Conservation (phyloP, 2,888 invertebrate genomes). For the Zaprionus lineosus region DNA sequence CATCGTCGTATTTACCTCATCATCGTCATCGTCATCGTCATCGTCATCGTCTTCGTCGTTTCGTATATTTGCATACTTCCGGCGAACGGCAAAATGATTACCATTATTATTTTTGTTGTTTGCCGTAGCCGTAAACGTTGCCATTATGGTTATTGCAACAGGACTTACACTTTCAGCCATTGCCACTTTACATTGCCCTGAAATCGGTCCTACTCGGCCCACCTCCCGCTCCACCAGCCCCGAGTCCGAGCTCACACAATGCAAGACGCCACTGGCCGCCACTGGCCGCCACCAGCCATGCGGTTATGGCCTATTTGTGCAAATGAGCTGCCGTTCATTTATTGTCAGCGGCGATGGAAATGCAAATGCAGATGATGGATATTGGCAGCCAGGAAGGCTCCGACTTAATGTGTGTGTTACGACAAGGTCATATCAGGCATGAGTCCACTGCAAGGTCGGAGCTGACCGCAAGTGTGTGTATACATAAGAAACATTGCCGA, state of each 20-base stretch:
- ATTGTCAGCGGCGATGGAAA: slow-evolving; percentile 55
- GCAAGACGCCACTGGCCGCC: slow-evolving; percentile 50
- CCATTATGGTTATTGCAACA: slow-evolving; percentile 76
- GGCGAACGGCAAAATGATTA: slow-evolving; percentile 75
- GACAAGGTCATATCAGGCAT: slow-evolving; percentile 50
- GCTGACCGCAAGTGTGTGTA: slow-evolving; percentile 2
- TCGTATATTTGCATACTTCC: slow-evolving; percentile 77
- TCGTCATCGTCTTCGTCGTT: slow-evolving; percentile 36
- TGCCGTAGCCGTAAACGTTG: slow-evolving; percentile 75
- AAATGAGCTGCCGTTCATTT: slow-evolving; percentile 73
- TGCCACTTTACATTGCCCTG: background rate
- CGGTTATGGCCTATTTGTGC: slow-evolving; percentile 77
- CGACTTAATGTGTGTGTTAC: slow-evolving; percentile 30
- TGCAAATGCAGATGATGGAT: slow-evolving; percentile 76
- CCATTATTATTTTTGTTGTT: slow-evolving; percentile 76
- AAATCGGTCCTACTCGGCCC: background rate
- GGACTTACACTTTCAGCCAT: slow-evolving; percentile 45
- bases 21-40: slow-evolving; percentile 1
- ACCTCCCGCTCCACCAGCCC: background rate
- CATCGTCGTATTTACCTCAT: background rate
- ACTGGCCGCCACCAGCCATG: slow-evolving; percentile 44
- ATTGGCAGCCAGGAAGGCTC: slow-evolving; percentile 18
- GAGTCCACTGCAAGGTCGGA: slow-evolving; percentile 19
- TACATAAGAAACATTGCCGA: too few relatives aligned
- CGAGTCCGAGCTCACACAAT: slow-evolving; percentile 6